Evolutionary conservation across 2,888 invertebrate species (phyloP).

Genomic region (Caenorhabditis doughertyi): DNA sequence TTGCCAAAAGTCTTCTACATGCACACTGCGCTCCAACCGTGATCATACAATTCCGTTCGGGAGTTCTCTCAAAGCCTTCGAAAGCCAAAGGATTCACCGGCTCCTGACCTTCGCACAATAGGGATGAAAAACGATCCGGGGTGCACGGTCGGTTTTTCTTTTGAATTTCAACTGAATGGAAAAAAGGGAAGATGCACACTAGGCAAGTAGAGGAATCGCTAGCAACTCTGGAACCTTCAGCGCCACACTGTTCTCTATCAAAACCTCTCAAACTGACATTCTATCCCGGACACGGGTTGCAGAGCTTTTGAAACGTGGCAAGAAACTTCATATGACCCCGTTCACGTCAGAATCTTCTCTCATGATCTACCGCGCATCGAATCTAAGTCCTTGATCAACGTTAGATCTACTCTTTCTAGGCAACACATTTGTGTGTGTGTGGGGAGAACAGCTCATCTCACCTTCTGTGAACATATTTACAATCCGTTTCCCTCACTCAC

Average conservation of each 20-base stretch:
- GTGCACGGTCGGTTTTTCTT: neutral
- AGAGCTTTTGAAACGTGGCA: neutral
- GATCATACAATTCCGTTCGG: conserved; percentile 15
- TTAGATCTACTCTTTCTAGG: neutral
- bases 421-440: conserved; percentile 34
- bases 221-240: too few relatives aligned
- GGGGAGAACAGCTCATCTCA: conserved; percentile 53
- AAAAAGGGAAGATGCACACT: neutral
- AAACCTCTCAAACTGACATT: too few relatives aligned
- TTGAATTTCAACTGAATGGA: neutral
- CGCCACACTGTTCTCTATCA: too few relatives aligned
- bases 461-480: conserved; percentile 55
- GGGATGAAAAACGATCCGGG: conserved; percentile 45
- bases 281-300: too few relatives aligned
- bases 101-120: conserved; percentile 31
- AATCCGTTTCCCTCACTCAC: neutral
- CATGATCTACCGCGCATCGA: conserved; percentile 21
- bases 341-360: neutral
- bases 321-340: too few relatives aligned
- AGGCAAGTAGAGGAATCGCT: too few relatives aligned
- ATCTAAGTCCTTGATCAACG: conserved; percentile 18
- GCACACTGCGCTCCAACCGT: conserved; percentile 15
- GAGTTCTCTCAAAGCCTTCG: too few relatives aligned
- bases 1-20: neutral
- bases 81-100: conserved; percentile 9